Base-by-base conservation (phyloP, 2,113 vertebrate genomes). In the Pelecanus crispus region DNA sequence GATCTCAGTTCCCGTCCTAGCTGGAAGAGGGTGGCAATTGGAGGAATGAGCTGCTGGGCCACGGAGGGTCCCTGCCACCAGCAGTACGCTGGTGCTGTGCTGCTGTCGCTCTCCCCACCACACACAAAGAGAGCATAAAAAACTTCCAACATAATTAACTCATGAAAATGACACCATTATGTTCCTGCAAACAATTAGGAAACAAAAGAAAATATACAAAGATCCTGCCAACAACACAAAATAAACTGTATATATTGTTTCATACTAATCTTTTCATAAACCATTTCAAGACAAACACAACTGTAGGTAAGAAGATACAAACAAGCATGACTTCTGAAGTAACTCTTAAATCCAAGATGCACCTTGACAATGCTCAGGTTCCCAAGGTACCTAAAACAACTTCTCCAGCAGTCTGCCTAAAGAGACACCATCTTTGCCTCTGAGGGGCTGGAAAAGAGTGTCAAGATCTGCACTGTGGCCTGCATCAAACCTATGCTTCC, bases 101-200 rank as follows among this genome's bases (percentile, higher is more conserved):
- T 70, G 73, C 94, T 18, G 44, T 67, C 55, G 72, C 81, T 74
- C 74, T 72, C 13, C 19, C 8, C 58, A 83, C 67, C 63, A 44
- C 67, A 56, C 52, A 79, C 58, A 59, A 31, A 67, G 28, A 44
- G 6, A 80, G 62, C 62, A 38, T 53, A 65, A 49, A 72, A 72
- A 73, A 42, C 29, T 40, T 56, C 55, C 70, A 9, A 68, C 62
- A 15, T 56, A 84, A 84, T 87, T 81, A 89, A 81, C 44, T 78
- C 78, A n/a, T 34, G 32, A 32, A 93, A 84, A 91, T 55, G 29
- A 77, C 79, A 92, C 88, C 58, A 61, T 11, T 49, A 31, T 22
- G 31, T 40, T 92, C 72, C 92, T 94, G 89, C n/a, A 92, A 95
- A 86, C 62, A 89, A 86, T 82, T 49, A 86, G 47, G 53, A 83